These are phyloP conservation scores for Protaetia brevitarsis DNA, from an alignment of 1,140 invertebrate species.

Conservation along the genomic window DNA sequence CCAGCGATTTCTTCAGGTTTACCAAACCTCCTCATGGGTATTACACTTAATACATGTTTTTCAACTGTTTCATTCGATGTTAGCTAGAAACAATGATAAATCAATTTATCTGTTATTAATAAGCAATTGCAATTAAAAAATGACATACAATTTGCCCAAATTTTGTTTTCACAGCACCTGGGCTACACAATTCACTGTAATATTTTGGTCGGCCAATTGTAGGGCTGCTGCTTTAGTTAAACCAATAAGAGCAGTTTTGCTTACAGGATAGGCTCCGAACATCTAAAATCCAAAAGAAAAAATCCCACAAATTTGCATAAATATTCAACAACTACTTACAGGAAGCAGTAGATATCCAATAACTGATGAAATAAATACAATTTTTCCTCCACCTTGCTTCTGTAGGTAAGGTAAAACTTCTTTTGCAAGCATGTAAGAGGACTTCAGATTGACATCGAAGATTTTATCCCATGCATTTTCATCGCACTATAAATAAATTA, in stretches of 20 bases:
- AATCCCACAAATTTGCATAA: no score
- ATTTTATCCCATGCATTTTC: constrained; percentile 91
- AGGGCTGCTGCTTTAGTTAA: constrained; percentile 77
- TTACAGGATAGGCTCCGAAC: no score
- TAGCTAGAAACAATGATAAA: no score
- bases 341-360: constrained; percentile 76
- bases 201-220: constrained; percentile 71
- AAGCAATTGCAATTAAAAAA: no score
- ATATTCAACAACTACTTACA: constrained; percentile 59
- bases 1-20: no score
- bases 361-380: no score
- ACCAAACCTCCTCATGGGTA: no score
- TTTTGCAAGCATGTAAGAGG: constrained; percentile 82
- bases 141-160: background rate
- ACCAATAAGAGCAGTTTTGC: constrained; percentile 85
- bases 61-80: no score
- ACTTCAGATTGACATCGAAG: constrained; percentile 93
- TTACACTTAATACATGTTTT: no score
- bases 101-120: no score
- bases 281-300: constrained; percentile 67
- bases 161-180: constrained; percentile 60
- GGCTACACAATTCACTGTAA: constrained; percentile 89
- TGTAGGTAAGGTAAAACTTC: constrained; percentile 80
- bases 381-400: constrained; percentile 74
- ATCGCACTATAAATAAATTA: constrained; percentile 62